Percentiles rank a stretch among this genome's conserved stretches.
Conservation (phyloP, 1,140 invertebrate species). For the Oncopeltus fasciatus region DNA sequence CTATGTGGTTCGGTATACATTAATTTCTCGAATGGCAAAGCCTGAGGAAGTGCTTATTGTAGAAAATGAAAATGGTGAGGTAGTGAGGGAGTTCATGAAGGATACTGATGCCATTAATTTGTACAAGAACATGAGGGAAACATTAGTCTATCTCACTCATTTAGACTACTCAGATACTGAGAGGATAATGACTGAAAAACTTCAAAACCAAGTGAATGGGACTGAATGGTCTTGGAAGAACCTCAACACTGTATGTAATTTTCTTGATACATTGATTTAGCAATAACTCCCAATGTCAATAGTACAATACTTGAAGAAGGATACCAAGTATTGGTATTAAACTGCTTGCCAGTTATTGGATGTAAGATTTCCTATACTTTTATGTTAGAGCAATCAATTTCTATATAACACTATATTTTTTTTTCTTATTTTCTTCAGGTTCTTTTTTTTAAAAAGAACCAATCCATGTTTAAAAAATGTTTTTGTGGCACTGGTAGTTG, state of each 20-base stretch:
- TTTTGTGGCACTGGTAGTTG: too few species aligned
- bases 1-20: constrained; percentile 91
- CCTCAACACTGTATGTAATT: constrained; percentile 68
- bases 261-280: neutral
- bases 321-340: too few species aligned
- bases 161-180: constrained; percentile 96
- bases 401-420: too few species aligned
- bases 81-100: constrained; percentile 98
- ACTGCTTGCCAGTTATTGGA: too few species aligned
- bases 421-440: too few species aligned
- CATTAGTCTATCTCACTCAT: constrained; percentile 96
- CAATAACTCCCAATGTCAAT: neutral
- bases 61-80: constrained; percentile 99
- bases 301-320: too few species aligned
- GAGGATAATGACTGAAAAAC: constrained; percentile 96
- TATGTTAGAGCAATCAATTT: too few species aligned
- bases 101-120: constrained; percentile 99
- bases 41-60: constrained; percentile 99
- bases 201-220: constrained; percentile 98
- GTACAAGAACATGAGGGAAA: constrained; percentile 99
- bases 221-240: constrained; percentile 99
- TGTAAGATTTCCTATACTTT: too few species aligned
- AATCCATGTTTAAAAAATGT: too few species aligned
- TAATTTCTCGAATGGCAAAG: constrained; percentile 99
- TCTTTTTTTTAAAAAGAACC: too few species aligned